phyloP scores from a whole-genome alignment of 2,797 vertebrate species.

The Pantherophis alleghaniensis region DNA sequence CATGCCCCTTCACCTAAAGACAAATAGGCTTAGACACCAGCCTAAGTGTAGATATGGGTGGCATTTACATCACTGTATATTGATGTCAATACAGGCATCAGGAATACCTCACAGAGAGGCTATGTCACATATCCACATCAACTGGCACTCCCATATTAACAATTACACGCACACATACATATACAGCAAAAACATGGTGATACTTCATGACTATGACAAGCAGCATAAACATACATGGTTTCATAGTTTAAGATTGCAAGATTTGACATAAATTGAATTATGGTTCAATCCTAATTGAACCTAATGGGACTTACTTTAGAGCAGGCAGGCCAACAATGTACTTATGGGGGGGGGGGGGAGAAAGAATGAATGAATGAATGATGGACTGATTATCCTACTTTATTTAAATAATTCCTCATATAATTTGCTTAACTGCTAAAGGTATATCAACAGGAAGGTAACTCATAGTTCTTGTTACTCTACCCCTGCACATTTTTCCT shows the following conservation, averaged over 20 bases:
- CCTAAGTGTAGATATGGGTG: neutral
- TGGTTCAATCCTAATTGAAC: neutral
- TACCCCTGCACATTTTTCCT: neutral
- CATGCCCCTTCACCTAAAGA: neutral
- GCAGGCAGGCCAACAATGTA: neutral
- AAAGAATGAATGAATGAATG: no score
- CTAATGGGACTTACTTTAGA: neutral
- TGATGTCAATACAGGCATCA: neutral
- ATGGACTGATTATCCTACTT: neutral
- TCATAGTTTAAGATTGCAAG: neutral
- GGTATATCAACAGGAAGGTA: no score
- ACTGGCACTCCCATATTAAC: neutral
- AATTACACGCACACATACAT: neutral
- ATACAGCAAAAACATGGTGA: neutral
- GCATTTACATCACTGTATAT: neutral
- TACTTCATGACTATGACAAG: neutral
- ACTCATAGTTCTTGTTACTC: neutral
- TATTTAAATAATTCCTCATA: neutral
- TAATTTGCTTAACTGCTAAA: neutral
- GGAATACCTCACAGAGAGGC: neutral
- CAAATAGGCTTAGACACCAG: neutral
- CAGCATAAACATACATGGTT: neutral
- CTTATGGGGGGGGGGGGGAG: no score
- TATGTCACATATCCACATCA: neutral
- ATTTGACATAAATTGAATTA: neutral